Evolutionary conservation across 2,113 vertebrate species (phyloP).

Genomic region (Paedocypris sp.): DNA sequence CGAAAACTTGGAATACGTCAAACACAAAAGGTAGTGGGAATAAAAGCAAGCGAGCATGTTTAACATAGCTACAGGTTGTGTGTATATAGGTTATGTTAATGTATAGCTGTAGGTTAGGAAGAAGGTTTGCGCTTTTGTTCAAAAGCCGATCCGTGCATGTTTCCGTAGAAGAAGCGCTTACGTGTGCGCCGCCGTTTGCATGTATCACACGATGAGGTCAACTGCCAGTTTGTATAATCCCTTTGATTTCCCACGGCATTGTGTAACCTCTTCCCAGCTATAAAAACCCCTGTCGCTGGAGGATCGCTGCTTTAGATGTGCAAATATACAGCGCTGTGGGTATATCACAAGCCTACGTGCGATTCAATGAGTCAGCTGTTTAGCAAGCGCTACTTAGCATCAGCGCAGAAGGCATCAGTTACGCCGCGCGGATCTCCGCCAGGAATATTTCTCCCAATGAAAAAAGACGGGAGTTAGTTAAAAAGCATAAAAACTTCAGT

Average conservation of each 20-base stretch:
- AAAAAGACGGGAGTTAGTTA: no score
- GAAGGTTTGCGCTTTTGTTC: no score
- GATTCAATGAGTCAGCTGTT: constrained; percentile 51
- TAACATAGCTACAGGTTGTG: no score
- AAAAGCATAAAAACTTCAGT: no score
- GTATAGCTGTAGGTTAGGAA: no score
- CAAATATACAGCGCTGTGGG: constrained; percentile 22
- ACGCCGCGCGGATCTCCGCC: no score
- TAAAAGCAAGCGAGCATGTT: no score
- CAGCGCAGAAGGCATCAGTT: constrained; percentile 7
- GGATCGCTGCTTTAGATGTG: constrained; percentile 29
- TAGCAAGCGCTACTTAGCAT: constrained; percentile 45
- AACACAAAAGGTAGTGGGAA: no score
- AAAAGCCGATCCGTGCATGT: no score
- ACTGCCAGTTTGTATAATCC: constrained; percentile 7
- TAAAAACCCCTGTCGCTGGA: constrained; percentile 20
- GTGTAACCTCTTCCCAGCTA: neutral
- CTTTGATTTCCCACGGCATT: constrained; percentile 7
- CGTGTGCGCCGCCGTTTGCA: neutral
- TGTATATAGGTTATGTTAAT: no score
- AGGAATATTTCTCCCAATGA: neutral
- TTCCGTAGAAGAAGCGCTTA: neutral
- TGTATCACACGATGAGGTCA: neutral
- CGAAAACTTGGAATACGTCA: no score
- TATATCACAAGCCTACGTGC: neutral